phyloP scores from a whole-genome alignment of 64 coral and sea anemone species.

The Actinia tenebrosa region DNA sequence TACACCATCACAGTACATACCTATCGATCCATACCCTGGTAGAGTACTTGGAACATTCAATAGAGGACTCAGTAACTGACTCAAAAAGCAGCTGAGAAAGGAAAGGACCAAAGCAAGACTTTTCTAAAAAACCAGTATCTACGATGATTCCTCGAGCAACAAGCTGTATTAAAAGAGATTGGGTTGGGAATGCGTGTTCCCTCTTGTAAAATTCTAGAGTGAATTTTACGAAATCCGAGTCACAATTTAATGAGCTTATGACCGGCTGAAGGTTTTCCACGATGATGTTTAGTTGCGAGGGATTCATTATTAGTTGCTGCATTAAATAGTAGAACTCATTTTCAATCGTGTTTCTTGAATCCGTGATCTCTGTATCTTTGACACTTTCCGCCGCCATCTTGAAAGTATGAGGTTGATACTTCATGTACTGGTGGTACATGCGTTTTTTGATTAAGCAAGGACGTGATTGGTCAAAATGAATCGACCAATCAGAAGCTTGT shows the following conservation, averaged over 20 bases:
- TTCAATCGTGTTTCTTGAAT: not conserved
- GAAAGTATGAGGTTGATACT: not conserved
- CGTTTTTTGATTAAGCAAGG: not conserved
- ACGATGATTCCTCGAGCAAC: conserved; percentile 13
- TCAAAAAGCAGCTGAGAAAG: conserved; percentile 26
- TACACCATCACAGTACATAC: not conserved
- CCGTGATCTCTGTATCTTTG: not conserved
- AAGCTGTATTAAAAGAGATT: not conserved
- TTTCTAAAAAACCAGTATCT: conserved; percentile 8
- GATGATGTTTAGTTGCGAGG: not conserved
- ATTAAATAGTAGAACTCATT: conserved; percentile 8
- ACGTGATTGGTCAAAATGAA: not conserved
- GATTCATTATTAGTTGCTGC: conserved; percentile 8
- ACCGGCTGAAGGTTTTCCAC: not conserved
- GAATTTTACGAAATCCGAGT: not conserved
- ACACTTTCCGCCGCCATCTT: not conserved
- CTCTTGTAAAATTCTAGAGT: conserved; percentile 38
- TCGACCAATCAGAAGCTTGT: conserved; percentile 1
- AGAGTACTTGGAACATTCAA: conserved; percentile 39
- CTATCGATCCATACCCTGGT: conserved; percentile 38
- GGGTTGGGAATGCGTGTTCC: not conserved
- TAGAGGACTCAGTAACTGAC: conserved; percentile 24
- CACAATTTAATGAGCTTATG: not conserved
- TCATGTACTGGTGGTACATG: not conserved
- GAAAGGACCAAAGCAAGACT: conserved; percentile 12